Evolutionary conservation across 2,888 invertebrate species (phyloP).

Genomic region (Cerceris ruficornis): DNA sequence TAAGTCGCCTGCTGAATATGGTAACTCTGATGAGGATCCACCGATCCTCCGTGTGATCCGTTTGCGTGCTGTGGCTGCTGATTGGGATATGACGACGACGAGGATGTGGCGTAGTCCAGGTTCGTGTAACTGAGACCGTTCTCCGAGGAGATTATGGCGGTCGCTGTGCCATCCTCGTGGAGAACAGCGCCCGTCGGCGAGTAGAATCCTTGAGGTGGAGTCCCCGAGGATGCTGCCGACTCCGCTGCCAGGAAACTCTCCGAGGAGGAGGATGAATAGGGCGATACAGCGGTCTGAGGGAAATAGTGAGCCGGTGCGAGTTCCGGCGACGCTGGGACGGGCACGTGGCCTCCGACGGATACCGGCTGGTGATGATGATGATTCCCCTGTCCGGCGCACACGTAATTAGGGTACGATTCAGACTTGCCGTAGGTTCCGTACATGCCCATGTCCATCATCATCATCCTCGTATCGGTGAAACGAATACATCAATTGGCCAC

Average conservation of each 20-base stretch:
- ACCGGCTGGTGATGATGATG: constrained; percentile 62
- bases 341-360: constrained; percentile 83
- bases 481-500: constrained; percentile 72
- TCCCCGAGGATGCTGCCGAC: constrained; percentile 72
- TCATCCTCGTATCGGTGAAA: constrained; percentile 83
- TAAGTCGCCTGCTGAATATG: constrained; percentile 81
- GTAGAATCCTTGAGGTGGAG: constrained; percentile 76
- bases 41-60: constrained; percentile 62
- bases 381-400: constrained; percentile 69
- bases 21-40: constrained; percentile 81
- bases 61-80: constrained; percentile 62
- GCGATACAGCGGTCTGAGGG: constrained; percentile 75
- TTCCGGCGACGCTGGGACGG: constrained; percentile 81
- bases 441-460: constrained; percentile 93
- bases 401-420: constrained; percentile 79
- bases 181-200: constrained; percentile 77
- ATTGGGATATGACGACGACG: constrained; percentile 66
- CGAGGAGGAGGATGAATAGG: constrained; percentile 79
- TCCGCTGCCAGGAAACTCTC: constrained; percentile 77
- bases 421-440: constrained; percentile 84
- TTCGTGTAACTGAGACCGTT: constrained; percentile 95
- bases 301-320: constrained; percentile 77
- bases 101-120: constrained; percentile 87
- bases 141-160: constrained; percentile 91
- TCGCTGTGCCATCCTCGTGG: constrained; percentile 81